These are phyloP conservation scores for Craterocephalus amniculus DNA, from an alignment of 2,797 vertebrate species.

Conservation along the genomic window DNA sequence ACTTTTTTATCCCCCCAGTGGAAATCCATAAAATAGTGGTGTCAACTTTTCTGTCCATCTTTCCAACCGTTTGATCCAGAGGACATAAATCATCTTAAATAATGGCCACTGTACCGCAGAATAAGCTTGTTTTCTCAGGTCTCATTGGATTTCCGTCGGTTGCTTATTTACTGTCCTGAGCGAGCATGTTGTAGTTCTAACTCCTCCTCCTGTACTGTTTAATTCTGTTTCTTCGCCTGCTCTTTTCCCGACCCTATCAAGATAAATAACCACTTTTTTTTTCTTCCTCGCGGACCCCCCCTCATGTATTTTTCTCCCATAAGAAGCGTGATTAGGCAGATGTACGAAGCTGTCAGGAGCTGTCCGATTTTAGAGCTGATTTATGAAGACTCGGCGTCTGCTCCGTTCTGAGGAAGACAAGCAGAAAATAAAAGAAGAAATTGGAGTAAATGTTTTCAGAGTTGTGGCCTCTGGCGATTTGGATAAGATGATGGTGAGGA, in stretches of 20 bases:
- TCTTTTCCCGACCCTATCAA: conserved; percentile 44
- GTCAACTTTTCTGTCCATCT: neutral
- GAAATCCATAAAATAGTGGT: neutral
- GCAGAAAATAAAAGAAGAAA: conserved; percentile 23
- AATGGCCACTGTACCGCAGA: neutral
- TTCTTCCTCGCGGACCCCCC: conserved; percentile 36
- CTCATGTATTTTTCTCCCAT: conserved; percentile 60
- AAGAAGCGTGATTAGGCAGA: conserved; percentile 74
- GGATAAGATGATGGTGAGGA: conserved; percentile 13
- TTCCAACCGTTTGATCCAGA: neutral
- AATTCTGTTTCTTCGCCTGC: neutral
- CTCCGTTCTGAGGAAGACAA: conserved; percentile 27
- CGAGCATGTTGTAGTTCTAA: neutral
- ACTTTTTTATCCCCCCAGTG: neutral
- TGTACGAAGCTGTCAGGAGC: conserved; percentile 62
- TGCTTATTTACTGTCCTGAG: conserved; percentile 5
- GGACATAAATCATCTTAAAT: neutral
- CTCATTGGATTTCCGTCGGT: neutral
- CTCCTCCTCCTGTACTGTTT: neutral
- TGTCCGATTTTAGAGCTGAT: conserved; percentile 64
- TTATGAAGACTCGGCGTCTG: conserved; percentile 65
- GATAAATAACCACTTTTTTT: conserved; percentile 47
- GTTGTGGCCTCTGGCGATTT: conserved; percentile 11
- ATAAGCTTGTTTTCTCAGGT: neutral
- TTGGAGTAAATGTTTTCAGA: conserved; percentile 13